Evolutionary conservation across 2,113 vertebrate genomes (phyloP).

Genomic region (Caracal caracal): DNA sequence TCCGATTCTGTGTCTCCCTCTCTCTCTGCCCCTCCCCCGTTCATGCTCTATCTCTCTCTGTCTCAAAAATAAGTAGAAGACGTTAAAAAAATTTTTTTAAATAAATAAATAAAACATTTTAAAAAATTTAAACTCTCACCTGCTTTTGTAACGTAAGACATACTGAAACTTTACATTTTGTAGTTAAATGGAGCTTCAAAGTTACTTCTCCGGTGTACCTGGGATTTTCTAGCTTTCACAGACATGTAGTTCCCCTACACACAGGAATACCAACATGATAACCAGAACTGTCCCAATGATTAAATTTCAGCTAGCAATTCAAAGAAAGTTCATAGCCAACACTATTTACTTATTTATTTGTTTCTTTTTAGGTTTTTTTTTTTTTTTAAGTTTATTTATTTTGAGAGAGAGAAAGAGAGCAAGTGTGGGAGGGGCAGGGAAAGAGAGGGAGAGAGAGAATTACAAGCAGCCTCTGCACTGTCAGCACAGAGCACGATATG

Average conservation of each 20-base stretch:
- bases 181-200: slow-evolving; percentile 43
- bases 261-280: slow-evolving; percentile 83
- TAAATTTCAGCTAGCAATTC: slow-evolving; percentile 87
- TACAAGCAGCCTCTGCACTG: no score
- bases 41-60: background rate
- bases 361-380: no score
- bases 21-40: no score
- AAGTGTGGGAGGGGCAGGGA: no score
- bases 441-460: no score
- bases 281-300: slow-evolving; percentile 86
- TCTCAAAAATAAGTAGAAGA: background rate
- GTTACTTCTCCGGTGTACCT: background rate
- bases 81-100: background rate
- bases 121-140: slow-evolving; percentile 80
- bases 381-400: no score
- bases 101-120: background rate
- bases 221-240: slow-evolving; percentile 54
- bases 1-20: no score
- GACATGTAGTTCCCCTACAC: slow-evolving; percentile 85
- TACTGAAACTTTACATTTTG: slow-evolving; percentile 77
- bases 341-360: background rate
- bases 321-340: background rate
- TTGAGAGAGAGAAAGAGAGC: no score
- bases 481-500: no score
- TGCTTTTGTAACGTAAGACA: slow-evolving; percentile 87